A percentile compares a stretch with the other conserved stretches of the same genome.
These are phyloP conservation scores for Drosophila prostipennis DNA, from an alignment of 2,888 invertebrate genomes.

Conservation along the genomic window DNA sequence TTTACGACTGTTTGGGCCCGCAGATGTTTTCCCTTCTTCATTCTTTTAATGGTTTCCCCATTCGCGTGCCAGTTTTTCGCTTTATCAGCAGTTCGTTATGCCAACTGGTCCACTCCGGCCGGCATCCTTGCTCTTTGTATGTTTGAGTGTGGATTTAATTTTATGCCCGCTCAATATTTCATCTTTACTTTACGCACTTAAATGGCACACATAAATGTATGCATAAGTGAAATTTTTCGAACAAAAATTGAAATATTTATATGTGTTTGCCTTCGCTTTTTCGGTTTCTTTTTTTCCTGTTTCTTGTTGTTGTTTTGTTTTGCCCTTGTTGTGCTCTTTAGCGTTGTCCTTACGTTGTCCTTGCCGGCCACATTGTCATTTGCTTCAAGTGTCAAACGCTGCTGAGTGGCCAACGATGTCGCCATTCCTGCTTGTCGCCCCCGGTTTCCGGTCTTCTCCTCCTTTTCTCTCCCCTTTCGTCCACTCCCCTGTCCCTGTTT, in stretches of 20 bases:
- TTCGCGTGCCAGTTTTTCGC: conserved; percentile 63
- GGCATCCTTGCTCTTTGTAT: conserved; percentile 18
- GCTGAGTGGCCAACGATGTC: conserved; percentile 73
- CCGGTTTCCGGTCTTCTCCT: conserved; percentile 56
- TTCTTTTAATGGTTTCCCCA: conserved; percentile 15
- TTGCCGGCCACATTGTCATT: conserved; percentile 60
- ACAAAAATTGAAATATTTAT: conserved; percentile 78
- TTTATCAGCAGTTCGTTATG: conserved; percentile 74
- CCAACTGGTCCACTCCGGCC: conserved; percentile 29
- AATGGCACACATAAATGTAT: conserved; percentile 38
- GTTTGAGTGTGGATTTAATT: conserved; percentile 71
- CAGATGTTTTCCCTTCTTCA: conserved; percentile 49
- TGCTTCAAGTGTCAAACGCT: conserved; percentile 73
- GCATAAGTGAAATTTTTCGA: conserved; percentile 54
- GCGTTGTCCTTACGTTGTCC: conserved; percentile 73
- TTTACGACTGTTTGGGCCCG: conserved; percentile 69
- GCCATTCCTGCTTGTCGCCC: conserved; percentile 51
- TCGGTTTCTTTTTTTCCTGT: conserved; percentile 11
- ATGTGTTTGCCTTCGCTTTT: conserved; percentile 22
- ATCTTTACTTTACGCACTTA: conserved; percentile 48
- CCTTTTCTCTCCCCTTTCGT: not conserved
- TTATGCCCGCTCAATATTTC: conserved; percentile 71
- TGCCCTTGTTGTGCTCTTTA: conserved; percentile 50
- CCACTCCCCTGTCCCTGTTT: not conserved
- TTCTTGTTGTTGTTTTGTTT: conserved; percentile 9